These are phyloP conservation scores for Myrmecobius fasciatus DNA, from an alignment of 2,113 vertebrate species.

Conservation along the genomic window DNA sequence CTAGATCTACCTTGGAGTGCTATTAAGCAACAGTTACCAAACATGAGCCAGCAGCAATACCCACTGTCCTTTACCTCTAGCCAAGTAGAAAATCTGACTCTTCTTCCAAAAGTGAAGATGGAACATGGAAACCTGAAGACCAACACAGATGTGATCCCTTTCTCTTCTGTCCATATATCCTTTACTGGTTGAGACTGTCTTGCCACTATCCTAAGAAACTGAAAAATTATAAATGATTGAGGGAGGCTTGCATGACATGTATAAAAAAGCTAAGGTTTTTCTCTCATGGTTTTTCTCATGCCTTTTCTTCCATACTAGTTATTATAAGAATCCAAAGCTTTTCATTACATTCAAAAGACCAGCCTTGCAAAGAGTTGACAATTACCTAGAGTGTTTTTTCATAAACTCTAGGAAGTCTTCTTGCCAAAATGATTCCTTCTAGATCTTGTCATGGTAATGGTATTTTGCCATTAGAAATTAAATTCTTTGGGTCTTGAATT, in stretches of 20 bases:
- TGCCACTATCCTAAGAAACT: background rate
- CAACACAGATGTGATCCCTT: slow-evolving; percentile 80
- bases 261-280: background rate
- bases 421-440: background rate
- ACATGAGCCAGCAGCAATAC: slow-evolving; percentile 82
- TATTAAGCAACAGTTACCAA: slow-evolving; percentile 84
- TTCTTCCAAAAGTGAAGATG: slow-evolving; percentile 86
- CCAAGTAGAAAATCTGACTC: slow-evolving; percentile 80
- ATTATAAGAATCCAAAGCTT: background rate
- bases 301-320: background rate
- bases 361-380: background rate
- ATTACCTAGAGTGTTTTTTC: background rate
- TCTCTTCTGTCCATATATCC: slow-evolving; percentile 92
- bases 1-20: slow-evolving; percentile 86
- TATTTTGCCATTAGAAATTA: slow-evolving; percentile 19
- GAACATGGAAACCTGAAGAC: slow-evolving; percentile 84
- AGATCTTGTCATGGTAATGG: slow-evolving; percentile 1
- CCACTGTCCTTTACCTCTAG: slow-evolving; percentile 76
- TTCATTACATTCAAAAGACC: background rate
- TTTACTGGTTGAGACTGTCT: slow-evolving; percentile 79
- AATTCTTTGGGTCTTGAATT: slow-evolving; percentile 33
- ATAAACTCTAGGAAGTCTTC: background rate
- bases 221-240: background rate
- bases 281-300: background rate
- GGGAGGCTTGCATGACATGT: background rate